Percentiles rank a stretch among this genome's conserved stretches.
Evolutionary conservation across 2,888 invertebrate species (phyloP).

Genomic region (Nycteola revayana): DNA sequence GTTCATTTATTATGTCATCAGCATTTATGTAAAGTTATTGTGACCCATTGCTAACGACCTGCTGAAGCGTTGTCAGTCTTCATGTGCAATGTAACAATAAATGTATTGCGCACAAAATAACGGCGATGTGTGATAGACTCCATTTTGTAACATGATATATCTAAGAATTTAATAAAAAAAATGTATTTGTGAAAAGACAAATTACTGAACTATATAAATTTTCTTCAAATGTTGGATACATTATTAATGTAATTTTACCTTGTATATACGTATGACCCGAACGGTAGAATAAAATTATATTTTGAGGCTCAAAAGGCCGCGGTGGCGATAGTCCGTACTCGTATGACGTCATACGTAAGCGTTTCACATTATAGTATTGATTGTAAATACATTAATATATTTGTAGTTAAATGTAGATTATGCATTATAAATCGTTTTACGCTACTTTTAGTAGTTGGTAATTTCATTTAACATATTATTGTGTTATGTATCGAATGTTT

Average conservation of each 20-base stretch:
- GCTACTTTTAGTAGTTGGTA: constrained; percentile 44
- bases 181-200: constrained; percentile 48
- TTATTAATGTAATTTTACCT: constrained; percentile 70
- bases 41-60: constrained; percentile 30
- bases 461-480: constrained; percentile 40
- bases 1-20: too few relatives aligned
- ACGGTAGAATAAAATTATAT: constrained; percentile 63
- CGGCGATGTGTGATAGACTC: constrained; percentile 66
- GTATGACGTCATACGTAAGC: constrained; percentile 70
- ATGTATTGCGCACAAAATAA: constrained; percentile 66
- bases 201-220: constrained; percentile 60
- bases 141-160: constrained; percentile 50
- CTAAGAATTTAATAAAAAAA: constrained; percentile 47
- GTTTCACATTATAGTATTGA: constrained; percentile 63
- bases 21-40: constrained; percentile 25
- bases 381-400: constrained; percentile 72
- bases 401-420: constrained; percentile 57
- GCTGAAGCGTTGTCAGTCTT: constrained; percentile 12
- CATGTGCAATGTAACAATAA: constrained; percentile 35
- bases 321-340: constrained; percentile 49
- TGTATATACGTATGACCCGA: constrained; percentile 79
- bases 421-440: constrained; percentile 52
- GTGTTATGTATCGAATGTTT: constrained; percentile 35
- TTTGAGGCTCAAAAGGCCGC: constrained; percentile 63
- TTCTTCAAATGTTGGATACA: constrained; percentile 67